Base-by-base conservation (phyloP, 2,113 vertebrate species). In the Tangachromis dhanisi region DNA sequence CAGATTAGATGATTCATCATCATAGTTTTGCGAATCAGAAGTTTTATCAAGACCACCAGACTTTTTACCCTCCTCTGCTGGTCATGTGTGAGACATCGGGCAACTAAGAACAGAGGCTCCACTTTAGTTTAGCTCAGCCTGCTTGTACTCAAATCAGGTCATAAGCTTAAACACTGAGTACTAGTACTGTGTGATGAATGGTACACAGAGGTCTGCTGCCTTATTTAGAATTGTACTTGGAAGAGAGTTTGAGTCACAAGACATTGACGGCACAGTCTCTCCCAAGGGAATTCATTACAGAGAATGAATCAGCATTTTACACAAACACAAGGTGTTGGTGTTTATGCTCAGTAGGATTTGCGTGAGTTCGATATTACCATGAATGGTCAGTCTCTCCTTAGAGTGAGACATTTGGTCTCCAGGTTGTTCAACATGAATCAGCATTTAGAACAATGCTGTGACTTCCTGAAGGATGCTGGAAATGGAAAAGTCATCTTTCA, bases 361-460 rank as follows among this genome's bases (percentile, higher is more conserved):
- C 49, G 49, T 78, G 21, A 35, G 49, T 54, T 42, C 51, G 24
- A 31, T 83, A 80, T 93, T 82, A 68, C 95, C 95, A 89, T 93
- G 91, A 92, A 96, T 93, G 96, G 95, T 92, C 91, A 91, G n/a
- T 81, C 76, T 54, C 57, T 88, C 51, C 45, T 81, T 6, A 6
- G 9, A 47, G 71, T 87, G 93, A 95, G 91, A 93, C 86, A 88
- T 89, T 91, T 83, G 57, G 86, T 78, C 88, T 83, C 83, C 85
- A 86, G 86, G 90, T 91, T 88, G 81, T 81, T 40, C 31, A 55
- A 80, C 13, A 78, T 96, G 95, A 96, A 88, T 96, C 93, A 95
- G 54, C 85, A 12, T n/a, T 83, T 54, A 88, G 86, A 87, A 38
- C 80, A 14, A 51, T 17, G 31, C 47, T 17, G 73, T 86, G 81